Base-by-base conservation (phyloP, 2,113 vertebrate species). In the Thunnus thynnus region DNA sequence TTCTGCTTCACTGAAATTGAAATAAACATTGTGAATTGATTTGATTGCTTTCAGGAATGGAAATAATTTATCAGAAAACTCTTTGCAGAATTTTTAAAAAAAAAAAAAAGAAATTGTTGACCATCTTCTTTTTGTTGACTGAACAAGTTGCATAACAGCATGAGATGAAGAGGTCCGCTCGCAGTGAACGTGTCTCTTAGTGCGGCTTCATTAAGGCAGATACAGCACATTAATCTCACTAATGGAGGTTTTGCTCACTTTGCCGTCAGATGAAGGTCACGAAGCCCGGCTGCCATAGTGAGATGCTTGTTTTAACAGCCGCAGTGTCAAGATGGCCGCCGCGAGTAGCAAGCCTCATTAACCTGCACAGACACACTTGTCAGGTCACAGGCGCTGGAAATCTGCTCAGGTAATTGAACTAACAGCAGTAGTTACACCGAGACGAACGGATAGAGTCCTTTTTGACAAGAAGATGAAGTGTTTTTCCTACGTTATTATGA, bases 151-250 rank as follows among this genome's bases (percentile, higher is more conserved):
- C 63, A 57, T 58, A 68, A 65, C 84, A 72, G 17, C n/a, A 27
- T 6, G 51, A 76, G 77, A 81, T 57, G 74, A 85, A 68, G 78
- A 80, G 65, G 75, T 74, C 55, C 84, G 3, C 77, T 65, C 65
- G 0, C 64, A n/a, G 79, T 7, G 25, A 50, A 76, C 54, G 48
- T 56, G 87, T 77, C 78, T 83, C 79, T 82, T 54, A 58, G 83
- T 67, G 79, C 73, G 22, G 72, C 57, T 89, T 84, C 79, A 86
- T 90, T 78, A 77, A 79, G 68, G 86, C 88, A 61, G 76, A 83
- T 72, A 46, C 75, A 25, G 61, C 79, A 78, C 85, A 88, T 90
- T 84, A 76, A 86, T 88, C 86, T 83, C 83, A 63, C 90, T 86
- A 80, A 89, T 86, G 83, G 88, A 88, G 64, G 70, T 50, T 69